These are phyloP conservation scores for Hydropotes inermis DNA, from an alignment of 2,113 vertebrate genomes.

Conservation along the genomic window DNA sequence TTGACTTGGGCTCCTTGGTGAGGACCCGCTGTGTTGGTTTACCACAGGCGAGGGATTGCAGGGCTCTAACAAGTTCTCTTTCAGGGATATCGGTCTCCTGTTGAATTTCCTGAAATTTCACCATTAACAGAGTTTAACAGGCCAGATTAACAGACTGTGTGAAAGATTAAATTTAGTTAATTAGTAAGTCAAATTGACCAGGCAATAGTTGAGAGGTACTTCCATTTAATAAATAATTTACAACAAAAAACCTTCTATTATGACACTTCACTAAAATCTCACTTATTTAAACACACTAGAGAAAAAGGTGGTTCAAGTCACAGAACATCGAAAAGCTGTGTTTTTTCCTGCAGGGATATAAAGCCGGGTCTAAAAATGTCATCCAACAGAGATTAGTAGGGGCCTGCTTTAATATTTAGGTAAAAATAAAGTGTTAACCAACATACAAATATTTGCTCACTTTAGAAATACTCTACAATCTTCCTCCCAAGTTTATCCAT, in stretches of 20 bases:
- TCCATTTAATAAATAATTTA: conserved; percentile 14
- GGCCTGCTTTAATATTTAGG: not conserved
- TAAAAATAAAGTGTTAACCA: conserved; percentile 8
- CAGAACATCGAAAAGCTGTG: not conserved
- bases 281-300: conserved; percentile 10
- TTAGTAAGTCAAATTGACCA: conserved; percentile 29
- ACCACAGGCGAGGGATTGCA: conserved; percentile 97
- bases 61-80: conserved; percentile 93
- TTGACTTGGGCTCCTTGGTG: conserved; percentile 97
- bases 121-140: conserved; percentile 38
- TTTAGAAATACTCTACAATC: not conserved
- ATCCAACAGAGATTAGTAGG: not conserved
- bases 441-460: not conserved
- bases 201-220: not conserved
- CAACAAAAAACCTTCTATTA: conserved; percentile 3
- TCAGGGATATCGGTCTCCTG: conserved; percentile 98
- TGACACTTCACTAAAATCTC: conserved; percentile 6
- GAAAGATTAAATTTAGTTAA: conserved; percentile 42
- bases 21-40: conserved; percentile 97
- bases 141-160: not conserved
- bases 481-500: not conserved
- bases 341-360: not conserved
- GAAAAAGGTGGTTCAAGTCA: not conserved
- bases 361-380: not conserved
- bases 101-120: conserved; percentile 92